Evolutionary conservation across 2,888 invertebrate genomes (phyloP), one percentile per base, ranked within the genome.

Genomic region (Carcina quercana): DNA sequence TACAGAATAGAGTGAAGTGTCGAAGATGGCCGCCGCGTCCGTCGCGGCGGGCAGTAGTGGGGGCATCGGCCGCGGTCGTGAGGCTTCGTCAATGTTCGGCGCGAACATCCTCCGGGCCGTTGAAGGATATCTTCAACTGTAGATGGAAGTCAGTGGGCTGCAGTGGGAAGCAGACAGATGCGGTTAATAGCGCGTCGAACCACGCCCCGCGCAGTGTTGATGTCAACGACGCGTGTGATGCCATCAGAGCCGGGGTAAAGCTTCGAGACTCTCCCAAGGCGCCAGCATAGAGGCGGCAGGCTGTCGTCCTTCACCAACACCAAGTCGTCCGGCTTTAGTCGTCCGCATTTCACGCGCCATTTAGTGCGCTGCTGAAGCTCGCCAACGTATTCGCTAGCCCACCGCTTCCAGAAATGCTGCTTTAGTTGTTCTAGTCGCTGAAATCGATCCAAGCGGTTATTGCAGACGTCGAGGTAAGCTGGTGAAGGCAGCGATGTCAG

Each of bases 371-470:
- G 30, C 27, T 42, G 42, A 6, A 42, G 32, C 14, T 40, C 37
- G 6, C 22, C 10, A n/a, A 45, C 6, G n/a, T 34, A 40, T 14
- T 45, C 38, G 3, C 20, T 15, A n/a, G 28, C 25, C 37, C 38
- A 42, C n/a, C 42, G 29, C 19, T 25, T 13, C 41, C 45, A 43
- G 13, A 45, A 41, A 14, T 39, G 37, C 13, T 36, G 31, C 6
- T 35, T 20, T 6, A 36, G 13, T 6, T 37, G 34, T 21, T 40
- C 35, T 5, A 43, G 24, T 5, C 15, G 35, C 12, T 33, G 30
- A 20, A 17, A 38, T 34, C 34, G 32, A 30, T 33, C 28, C 1
- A 37, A 32, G 20, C 31, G 13, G 11, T 20, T 30, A 10, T 22
- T 21, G 8, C 19, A 22, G 13, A 3, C 5, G 15, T 19, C 25